These are phyloP conservation scores for Tachuris rubrigastra DNA, from an alignment of 2,113 vertebrate species.

Conservation along the genomic window DNA sequence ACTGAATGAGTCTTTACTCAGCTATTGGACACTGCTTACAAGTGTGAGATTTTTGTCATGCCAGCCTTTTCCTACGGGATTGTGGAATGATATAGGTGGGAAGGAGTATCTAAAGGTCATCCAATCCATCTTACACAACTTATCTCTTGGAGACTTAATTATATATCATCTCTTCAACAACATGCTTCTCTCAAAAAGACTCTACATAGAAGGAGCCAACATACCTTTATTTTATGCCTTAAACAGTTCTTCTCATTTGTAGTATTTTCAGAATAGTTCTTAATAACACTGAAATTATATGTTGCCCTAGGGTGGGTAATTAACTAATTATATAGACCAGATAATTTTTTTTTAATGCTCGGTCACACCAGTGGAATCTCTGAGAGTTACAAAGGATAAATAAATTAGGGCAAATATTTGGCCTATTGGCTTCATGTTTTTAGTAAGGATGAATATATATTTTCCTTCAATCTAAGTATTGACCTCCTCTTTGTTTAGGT, in stretches of 20 bases:
- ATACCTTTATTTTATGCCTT: neutral
- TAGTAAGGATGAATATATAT: neutral
- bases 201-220: neutral
- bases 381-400: neutral
- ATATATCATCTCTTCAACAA: neutral
- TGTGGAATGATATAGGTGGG: neutral
- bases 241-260: neutral
- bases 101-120: neutral
- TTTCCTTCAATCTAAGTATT: neutral
- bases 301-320: neutral
- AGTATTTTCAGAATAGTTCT: neutral
- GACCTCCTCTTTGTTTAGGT: neutral
- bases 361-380: neutral
- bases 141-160: neutral
- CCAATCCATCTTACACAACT: neutral
- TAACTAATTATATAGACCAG: neutral
- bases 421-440: neutral
- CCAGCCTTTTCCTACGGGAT: neutral
- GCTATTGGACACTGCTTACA: neutral
- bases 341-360: neutral
- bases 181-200: neutral
- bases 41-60: neutral
- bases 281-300: neutral
- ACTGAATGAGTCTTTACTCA: neutral
- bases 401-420: neutral